Conservation (phyloP, 2,888 invertebrate genomes). For the Eristalinus sepulchralis region DNA sequence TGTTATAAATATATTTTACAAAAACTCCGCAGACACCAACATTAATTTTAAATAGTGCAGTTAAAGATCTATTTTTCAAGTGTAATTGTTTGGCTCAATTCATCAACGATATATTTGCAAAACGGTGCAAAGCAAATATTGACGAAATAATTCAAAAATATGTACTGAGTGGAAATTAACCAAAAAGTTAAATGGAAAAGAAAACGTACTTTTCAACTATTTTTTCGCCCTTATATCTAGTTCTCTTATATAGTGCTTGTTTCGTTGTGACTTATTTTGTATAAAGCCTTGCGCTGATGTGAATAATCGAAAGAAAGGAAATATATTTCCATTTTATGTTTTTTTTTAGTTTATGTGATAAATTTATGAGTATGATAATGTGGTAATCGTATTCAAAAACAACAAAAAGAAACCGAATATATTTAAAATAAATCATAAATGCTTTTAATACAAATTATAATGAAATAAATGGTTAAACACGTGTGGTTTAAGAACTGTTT, state of each 20-base stretch:
- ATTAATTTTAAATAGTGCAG: background rate
- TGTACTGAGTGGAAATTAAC: slow-evolving; percentile 40
- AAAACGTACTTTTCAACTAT: background rate
- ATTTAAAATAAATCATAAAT: slow-evolving; percentile 28
- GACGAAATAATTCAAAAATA: slow-evolving; percentile 3
- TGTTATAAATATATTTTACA: slow-evolving; percentile 8
- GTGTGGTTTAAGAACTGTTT: slow-evolving; percentile 15
- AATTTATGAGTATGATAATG: slow-evolving; percentile 44
- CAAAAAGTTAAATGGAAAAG: slow-evolving; percentile 22
- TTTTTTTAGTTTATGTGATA: slow-evolving; percentile 69
- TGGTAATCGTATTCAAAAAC: slow-evolving; percentile 15
- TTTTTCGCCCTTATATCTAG: slow-evolving; percentile 18
- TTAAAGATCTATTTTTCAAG: background rate
- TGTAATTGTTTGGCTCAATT: background rate
- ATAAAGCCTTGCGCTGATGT: slow-evolving; percentile 12
- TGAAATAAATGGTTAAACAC: slow-evolving; percentile 48
- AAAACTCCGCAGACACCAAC: slow-evolving; percentile 2
- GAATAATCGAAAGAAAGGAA: slow-evolving; percentile 19
- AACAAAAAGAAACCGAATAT: slow-evolving; percentile 6
- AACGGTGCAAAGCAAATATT: slow-evolving; percentile 11
- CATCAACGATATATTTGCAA: slow-evolving; percentile 48
- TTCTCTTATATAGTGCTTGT: slow-evolving; percentile 33
- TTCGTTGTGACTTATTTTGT: slow-evolving; percentile 37
- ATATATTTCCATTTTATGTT: slow-evolving; percentile 17
- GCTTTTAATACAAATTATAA: slow-evolving; percentile 27